phyloP scores from a whole-genome alignment of 2,888 invertebrate genomes.

The Drosophila leonis region DNA sequence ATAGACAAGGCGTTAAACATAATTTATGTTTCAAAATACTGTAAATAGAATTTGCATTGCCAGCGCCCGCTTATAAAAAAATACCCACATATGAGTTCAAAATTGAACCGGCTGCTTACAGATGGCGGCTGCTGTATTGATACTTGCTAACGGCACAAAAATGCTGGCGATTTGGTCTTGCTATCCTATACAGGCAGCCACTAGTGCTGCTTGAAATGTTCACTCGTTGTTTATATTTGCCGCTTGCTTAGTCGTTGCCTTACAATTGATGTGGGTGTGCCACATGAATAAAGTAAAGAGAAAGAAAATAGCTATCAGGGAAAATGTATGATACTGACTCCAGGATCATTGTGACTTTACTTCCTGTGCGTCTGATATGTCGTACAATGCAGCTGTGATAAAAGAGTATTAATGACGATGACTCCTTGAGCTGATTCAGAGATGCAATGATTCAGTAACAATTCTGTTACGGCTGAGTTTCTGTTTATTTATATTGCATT shows the following conservation, averaged over 20 bases:
- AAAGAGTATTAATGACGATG: conserved; percentile 25
- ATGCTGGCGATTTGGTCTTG: conserved; percentile 24
- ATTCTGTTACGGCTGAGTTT: conserved; percentile 8
- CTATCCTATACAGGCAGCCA: neutral
- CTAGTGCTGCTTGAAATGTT: neutral
- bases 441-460: conserved; percentile 24
- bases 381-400: conserved; percentile 29
- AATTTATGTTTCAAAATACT: neutral
- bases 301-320: conserved; percentile 41
- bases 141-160: conserved; percentile 14
- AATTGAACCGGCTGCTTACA: conserved; percentile 31
- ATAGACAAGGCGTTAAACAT: neutral
- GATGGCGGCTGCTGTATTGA: conserved; percentile 21
- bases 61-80: conserved; percentile 40
- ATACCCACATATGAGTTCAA: conserved; percentile 21
- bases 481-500: conserved; percentile 3
- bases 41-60: conserved; percentile 38
- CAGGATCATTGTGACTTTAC: conserved; percentile 34
- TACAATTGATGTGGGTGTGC: conserved; percentile 51
- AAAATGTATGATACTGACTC: conserved; percentile 1
- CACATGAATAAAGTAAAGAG: conserved; percentile 13
- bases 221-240: conserved; percentile 30
- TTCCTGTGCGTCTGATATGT: conserved; percentile 49
- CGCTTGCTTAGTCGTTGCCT: conserved; percentile 10
- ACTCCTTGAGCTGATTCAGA: conserved; percentile 48